Evolutionary conservation across 2,888 invertebrate species (phyloP).

Genomic region (Idaea dimidiata): DNA sequence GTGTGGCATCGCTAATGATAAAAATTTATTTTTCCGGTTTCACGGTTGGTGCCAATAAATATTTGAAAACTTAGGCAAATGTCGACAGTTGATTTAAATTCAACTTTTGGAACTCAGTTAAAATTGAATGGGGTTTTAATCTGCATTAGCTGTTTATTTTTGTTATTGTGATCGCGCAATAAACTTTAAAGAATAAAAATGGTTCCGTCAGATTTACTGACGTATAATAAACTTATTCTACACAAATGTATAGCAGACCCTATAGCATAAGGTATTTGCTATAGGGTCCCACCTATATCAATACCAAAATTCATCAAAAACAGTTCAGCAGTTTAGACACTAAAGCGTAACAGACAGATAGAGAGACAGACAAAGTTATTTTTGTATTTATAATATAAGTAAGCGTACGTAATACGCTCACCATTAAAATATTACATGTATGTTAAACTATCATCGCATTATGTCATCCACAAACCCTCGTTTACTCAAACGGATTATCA

Average conservation of each 20-base stretch:
- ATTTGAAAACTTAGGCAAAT: conserved; percentile 67
- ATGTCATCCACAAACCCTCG: conserved; percentile 25
- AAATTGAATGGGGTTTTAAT: conserved; percentile 65
- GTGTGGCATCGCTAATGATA: conserved; percentile 48
- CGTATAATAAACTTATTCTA: too few relatives aligned
- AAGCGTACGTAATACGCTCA: not conserved
- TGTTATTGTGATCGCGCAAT: conserved; percentile 28
- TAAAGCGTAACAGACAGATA: too few relatives aligned
- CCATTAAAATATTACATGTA: conserved; percentile 24
- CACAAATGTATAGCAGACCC: too few relatives aligned
- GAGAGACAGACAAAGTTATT: too few relatives aligned
- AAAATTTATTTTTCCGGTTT: conserved; percentile 67
- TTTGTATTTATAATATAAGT: not conserved
- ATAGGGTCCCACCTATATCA: too few relatives aligned
- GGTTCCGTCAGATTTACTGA: not conserved
- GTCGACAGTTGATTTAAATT: conserved; percentile 69
- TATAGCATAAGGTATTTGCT: too few relatives aligned
- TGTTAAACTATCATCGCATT: conserved; percentile 11
- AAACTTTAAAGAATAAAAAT: not conserved
- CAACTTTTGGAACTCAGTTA: conserved; percentile 52
- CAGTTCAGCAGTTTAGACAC: too few relatives aligned
- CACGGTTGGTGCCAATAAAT: conserved; percentile 63
- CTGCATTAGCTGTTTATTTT: conserved; percentile 64
- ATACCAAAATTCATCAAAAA: too few relatives aligned
- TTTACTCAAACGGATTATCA: conserved; percentile 25